These are phyloP conservation scores for Craniophora ligustri DNA, from an alignment of 2,888 invertebrate genomes.

Conservation along the genomic window DNA sequence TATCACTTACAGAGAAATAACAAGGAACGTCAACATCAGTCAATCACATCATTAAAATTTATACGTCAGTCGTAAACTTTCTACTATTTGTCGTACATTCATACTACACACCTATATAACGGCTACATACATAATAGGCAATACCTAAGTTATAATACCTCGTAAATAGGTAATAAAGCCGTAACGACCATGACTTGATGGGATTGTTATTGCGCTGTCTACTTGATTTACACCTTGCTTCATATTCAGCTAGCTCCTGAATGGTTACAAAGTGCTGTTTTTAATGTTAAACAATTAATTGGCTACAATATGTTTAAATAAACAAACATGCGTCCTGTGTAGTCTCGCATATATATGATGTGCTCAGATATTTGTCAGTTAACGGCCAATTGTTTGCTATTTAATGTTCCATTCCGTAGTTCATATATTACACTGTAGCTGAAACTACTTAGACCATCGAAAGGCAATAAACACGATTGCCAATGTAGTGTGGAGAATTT, in stretches of 20 bases:
- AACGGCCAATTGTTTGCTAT: constrained; percentile 36
- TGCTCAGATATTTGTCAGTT: constrained; percentile 29
- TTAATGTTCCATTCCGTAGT: no score
- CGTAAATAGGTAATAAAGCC: constrained; percentile 38
- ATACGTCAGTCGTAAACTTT: constrained; percentile 27
- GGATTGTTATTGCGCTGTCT: constrained; percentile 21
- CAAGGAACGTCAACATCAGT: no score
- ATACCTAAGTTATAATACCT: constrained; percentile 14
- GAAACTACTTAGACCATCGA: no score
- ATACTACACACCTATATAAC: no score
- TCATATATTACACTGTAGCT: no score
- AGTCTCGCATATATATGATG: constrained; percentile 16
- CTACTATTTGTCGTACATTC: constrained; percentile 5
- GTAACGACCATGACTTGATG: constrained; percentile 24
- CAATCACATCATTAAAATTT: no score
- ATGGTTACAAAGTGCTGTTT: constrained; percentile 4
- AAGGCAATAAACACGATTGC: no score
- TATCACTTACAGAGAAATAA: no score
- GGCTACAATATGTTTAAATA: constrained; percentile 7
- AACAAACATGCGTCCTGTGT: neutral
- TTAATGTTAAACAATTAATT: constrained; percentile 25
- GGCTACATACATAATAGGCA: constrained; percentile 1
- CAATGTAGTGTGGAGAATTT: no score
- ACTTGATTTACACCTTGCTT: constrained; percentile 4
- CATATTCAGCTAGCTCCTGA: no score